Base-by-base conservation (phyloP, 2,797 vertebrate species). In the Enteromius paludinosus region DNA sequence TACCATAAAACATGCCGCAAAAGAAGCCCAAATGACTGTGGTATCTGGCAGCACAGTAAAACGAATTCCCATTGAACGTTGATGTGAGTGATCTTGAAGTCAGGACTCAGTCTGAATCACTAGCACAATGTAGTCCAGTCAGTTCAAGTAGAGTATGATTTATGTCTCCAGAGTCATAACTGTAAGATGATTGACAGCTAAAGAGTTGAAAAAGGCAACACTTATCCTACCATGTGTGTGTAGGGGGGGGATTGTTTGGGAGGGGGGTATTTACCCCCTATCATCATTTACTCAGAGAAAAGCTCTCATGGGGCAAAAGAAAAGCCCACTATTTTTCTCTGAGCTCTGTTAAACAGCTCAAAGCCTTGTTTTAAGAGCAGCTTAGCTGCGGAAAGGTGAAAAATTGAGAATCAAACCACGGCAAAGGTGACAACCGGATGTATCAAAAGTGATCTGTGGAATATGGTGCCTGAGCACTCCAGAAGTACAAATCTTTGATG, bases 331-430 rank as follows among this genome's bases (percentile, higher is more conserved):
- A 25, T 83, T 80, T 72, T 54, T 80, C 28, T 49, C 59, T 35
- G 65, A 70, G 68, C 52, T 52, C 52, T 72, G 76, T 77, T 82
- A 76, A 83, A 83, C 83, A 70, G 56, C 80, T 64, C 71, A 61
- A 82, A 79, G 83, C 68, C 43, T 73, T 78, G 66, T 85, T 82
- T 79, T 72, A 81, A 85, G 79, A 84, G 74, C 71, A 76, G 70
- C 49, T 69, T 83, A 83, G 25, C 75, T 81, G 45, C 47, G 83
- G 86, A 80, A 85, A 65, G 73, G 72, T 68, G 25, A 68, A 76
- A 83, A 86, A 84, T 76, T 41, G 74, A 83, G 75, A 88, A 86
- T 86, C 86, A 87, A 87, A 83, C 85, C 17, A 56, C 66, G 61
- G 71, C 81, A 64, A 84, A 84, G 77, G 76, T 84, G 88, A 88